Percentiles rank a stretch among this genome's conserved stretches.
phyloP scores from a whole-genome alignment of 2,797 vertebrate genomes.

The Neopelma chrysocephalum region DNA sequence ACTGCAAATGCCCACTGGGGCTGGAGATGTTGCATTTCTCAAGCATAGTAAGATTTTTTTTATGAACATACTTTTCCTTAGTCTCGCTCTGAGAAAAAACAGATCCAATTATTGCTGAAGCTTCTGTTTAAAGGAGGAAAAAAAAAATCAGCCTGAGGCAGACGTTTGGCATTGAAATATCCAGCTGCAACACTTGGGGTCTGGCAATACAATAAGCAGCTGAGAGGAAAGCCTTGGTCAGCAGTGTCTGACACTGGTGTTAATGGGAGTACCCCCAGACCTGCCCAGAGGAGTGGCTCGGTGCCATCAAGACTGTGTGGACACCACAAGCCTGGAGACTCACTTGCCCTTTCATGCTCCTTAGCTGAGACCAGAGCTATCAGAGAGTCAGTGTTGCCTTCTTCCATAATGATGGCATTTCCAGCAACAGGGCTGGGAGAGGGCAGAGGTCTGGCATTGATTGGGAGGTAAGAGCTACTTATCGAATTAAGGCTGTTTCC shows the following conservation, averaged over 20 bases:
- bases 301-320: not conserved
- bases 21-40: not conserved
- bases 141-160: not conserved
- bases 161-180: not conserved
- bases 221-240: not conserved
- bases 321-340: not conserved
- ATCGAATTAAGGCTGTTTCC: not conserved
- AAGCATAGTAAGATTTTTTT: not conserved
- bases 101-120: constrained; percentile 40
- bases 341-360: rapidly evolving
- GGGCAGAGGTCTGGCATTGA: not conserved
- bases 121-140: constrained; percentile 18
- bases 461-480: not conserved
- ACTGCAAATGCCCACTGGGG: not conserved
- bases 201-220: not conserved
- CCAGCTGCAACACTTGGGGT: not conserved
- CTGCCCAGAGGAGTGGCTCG: not conserved
- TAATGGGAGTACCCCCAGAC: not conserved
- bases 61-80: not conserved
- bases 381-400: not conserved
- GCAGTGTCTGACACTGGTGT: not conserved
- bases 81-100: not conserved
- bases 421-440: not conserved
- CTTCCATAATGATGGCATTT: not conserved
- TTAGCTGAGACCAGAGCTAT: not conserved